A percentile compares a stretch with the other conserved stretches of the same genome.
These are phyloP conservation scores for Polypterus senegalus DNA, from an alignment of 2,113 vertebrate genomes.

Conservation along the genomic window DNA sequence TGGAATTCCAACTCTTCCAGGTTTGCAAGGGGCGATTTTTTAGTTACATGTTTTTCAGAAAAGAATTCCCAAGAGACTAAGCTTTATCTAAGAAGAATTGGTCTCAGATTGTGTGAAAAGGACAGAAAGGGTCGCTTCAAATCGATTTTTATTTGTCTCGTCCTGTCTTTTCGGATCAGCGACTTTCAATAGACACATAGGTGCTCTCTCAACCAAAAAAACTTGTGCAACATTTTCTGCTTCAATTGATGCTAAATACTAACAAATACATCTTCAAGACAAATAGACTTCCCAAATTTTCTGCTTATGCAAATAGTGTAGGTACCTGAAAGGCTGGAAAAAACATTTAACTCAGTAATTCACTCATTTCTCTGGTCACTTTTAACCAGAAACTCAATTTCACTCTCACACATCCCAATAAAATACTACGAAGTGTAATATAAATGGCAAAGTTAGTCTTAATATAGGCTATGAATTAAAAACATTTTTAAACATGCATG, in stretches of 20 bases:
- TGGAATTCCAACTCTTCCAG: slow-evolving; percentile 4
- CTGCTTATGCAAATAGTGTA: no score
- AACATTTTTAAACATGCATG: no score
- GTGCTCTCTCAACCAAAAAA: slow-evolving; percentile 70
- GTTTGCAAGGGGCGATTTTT: slow-evolving; percentile 32
- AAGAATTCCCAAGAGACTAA: slow-evolving; percentile 60
- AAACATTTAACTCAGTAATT: no score
- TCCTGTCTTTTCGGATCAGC: slow-evolving; percentile 75
- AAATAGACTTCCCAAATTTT: no score
- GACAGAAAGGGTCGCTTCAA: slow-evolving; percentile 72
- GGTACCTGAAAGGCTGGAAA: no score
- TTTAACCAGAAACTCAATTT: no score
- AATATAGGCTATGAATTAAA: no score
- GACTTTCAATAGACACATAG: slow-evolving; percentile 70
- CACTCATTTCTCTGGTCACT: no score
- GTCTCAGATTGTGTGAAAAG: slow-evolving; percentile 69
- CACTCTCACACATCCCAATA: no score
- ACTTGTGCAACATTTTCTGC: slow-evolving; percentile 74
- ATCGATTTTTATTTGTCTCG: slow-evolving; percentile 73
- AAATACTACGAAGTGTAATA: no score
- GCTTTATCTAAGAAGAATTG: slow-evolving; percentile 67
- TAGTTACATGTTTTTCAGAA: slow-evolving; percentile 12
- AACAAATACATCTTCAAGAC: slow-evolving; percentile 16
- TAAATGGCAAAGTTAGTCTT: no score
- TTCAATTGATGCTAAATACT: slow-evolving; percentile 68